phyloP scores from a whole-genome alignment of 2,113 vertebrate genomes.

The Paradisaea rubra region DNA sequence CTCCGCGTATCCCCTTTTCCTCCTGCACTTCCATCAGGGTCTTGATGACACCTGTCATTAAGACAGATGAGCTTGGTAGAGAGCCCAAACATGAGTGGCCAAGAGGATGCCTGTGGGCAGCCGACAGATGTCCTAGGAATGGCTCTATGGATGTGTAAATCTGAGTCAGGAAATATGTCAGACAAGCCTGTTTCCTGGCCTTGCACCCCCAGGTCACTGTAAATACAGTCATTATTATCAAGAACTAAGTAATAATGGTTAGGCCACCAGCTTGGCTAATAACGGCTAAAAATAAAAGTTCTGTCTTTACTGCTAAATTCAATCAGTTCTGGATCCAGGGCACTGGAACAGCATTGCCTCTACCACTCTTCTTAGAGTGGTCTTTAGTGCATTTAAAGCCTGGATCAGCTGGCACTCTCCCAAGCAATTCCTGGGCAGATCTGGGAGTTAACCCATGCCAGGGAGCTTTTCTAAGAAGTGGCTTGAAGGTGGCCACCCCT shows the following conservation, averaged over 20 bases:
- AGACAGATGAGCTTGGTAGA: slow-evolving; percentile 14
- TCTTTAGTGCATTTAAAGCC: background rate
- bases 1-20: background rate
- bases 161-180: slow-evolving; percentile 38
- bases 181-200: slow-evolving; percentile 59
- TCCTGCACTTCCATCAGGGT: background rate
- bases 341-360: background rate
- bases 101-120: slow-evolving; percentile 15
- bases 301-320: background rate
- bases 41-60: slow-evolving; percentile 26
- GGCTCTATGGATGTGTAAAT: background rate
- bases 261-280: background rate
- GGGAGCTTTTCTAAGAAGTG: background rate
- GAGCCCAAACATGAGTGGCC: background rate
- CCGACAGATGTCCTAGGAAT: slow-evolving; percentile 9
- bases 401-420: background rate
- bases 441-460: background rate
- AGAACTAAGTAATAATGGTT: background rate
- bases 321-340: background rate
- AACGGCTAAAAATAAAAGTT: background rate
- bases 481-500: background rate
- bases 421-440: background rate
- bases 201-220: background rate
- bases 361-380: background rate
- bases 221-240: background rate